A percentile compares a stretch with the other conserved stretches of the same genome.
Conservation (phyloP, 2,888 invertebrate species). For the Drosophila acutilabella region DNA sequence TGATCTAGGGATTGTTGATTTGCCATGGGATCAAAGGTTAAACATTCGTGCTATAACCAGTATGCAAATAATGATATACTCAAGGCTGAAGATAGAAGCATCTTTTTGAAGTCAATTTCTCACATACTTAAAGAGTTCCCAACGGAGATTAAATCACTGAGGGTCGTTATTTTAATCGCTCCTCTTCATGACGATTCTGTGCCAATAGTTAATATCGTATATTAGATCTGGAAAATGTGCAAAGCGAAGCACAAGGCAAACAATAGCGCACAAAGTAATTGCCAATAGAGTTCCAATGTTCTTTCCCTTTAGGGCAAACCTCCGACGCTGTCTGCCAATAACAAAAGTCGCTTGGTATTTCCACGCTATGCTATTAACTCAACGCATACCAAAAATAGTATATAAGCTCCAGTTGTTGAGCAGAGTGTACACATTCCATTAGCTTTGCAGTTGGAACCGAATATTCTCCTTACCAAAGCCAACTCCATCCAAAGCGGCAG, state of each 20-base stretch:
- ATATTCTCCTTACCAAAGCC: neutral
- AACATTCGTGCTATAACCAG: slow-evolving; percentile 1
- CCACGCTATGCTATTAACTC: slow-evolving; percentile 70
- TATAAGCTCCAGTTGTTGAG: slow-evolving; percentile 43
- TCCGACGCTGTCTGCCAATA: slow-evolving; percentile 31
- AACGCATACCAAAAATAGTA: slow-evolving; percentile 67
- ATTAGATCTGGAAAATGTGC: slow-evolving; percentile 41
- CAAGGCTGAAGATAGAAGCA: too few species aligned
- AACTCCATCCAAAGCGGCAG: neutral
- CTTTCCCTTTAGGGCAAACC: neutral
- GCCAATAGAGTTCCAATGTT: slow-evolving; percentile 38
- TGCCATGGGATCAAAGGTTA: slow-evolving; percentile 7
- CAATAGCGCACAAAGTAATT: slow-evolving; percentile 72
- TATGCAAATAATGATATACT: slow-evolving; percentile 1
- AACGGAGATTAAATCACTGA: neutral
- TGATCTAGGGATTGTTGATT: slow-evolving; percentile 27
- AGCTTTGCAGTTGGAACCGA: neutral
- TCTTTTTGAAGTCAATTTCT: neutral
- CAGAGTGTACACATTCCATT: slow-evolving; percentile 59
- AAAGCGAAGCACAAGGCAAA: slow-evolving; percentile 37
- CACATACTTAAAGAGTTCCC: neutral
- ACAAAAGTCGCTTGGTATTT: slow-evolving; percentile 60
- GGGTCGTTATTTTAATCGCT: slow-evolving; percentile 3
- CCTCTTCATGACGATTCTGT: neutral
- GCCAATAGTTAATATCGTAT: slow-evolving; percentile 17